A percentile compares a stretch with the other conserved stretches of the same genome.
Evolutionary conservation across 1,140 invertebrate genomes (phyloP).

Genomic region (Drosophila lini): DNA sequence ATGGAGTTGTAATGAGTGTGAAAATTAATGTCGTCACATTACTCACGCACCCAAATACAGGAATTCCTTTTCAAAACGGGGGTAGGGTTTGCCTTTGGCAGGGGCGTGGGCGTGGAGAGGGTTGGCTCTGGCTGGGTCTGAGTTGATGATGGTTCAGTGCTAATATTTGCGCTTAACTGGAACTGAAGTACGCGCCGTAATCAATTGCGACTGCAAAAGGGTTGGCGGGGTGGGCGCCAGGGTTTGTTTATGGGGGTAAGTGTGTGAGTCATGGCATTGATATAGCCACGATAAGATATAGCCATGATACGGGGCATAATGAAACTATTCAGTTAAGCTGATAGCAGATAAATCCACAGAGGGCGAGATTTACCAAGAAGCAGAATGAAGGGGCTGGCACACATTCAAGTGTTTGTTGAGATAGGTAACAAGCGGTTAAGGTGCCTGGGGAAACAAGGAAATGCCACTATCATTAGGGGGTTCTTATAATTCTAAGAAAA

Average conservation of each 20-base stretch:
- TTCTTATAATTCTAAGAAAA: not conserved
- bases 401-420: conserved; percentile 6
- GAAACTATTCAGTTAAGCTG: conserved; percentile 35
- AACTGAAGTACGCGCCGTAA: conserved; percentile 60
- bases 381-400: not conserved
- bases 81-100: conserved; percentile 16
- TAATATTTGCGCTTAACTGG: conserved; percentile 70
- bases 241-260: conserved; percentile 17
- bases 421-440: not conserved
- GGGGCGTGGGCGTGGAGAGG: conserved; percentile 13
- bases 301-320: conserved; percentile 28
- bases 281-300: conserved; percentile 28
- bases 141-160: conserved; percentile 43
- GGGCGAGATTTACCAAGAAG: conserved; percentile 7
- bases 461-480: not conserved
- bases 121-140: not conserved
- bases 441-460: not conserved
- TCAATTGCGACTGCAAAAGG: conserved; percentile 56
- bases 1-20: conserved; percentile 82
- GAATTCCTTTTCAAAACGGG: conserved; percentile 9
- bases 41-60: conserved; percentile 73
- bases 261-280: conserved; percentile 44
- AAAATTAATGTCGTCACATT: conserved; percentile 83
- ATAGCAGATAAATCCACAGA: conserved; percentile 15
- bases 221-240: conserved; percentile 3